These are phyloP conservation scores for Tadarida brasiliensis DNA, from an alignment of 2,797 vertebrate genomes.

Conservation along the genomic window DNA sequence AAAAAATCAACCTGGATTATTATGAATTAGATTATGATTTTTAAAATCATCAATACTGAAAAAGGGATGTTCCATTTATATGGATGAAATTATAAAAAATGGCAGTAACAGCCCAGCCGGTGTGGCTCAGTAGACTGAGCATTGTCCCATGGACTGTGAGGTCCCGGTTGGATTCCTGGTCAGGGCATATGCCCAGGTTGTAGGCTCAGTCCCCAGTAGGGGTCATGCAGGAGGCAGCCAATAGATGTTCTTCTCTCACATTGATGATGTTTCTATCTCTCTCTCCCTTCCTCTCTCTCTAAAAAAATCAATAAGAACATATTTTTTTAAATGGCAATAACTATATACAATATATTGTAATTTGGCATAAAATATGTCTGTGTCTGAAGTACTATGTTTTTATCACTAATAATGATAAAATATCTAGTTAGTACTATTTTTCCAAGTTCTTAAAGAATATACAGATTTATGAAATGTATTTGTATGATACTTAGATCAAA, in stretches of 20 bases:
- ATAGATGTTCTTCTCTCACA: too few relatives aligned
- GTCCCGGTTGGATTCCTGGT: too few relatives aligned
- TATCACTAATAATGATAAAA: background rate
- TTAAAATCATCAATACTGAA: conserved; percentile 33
- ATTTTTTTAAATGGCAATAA: background rate
- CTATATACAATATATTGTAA: background rate
- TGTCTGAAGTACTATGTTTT: background rate
- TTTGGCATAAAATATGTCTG: background rate
- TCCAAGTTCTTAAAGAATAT: background rate
- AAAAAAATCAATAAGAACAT: too few relatives aligned
- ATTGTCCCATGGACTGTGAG: too few relatives aligned
- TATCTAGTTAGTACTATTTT: background rate
- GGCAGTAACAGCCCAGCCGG: background rate
- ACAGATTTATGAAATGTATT: background rate
- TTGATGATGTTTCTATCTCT: too few relatives aligned
- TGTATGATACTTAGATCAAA: background rate
- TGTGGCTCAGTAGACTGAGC: too few relatives aligned
- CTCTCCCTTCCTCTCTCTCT: too few relatives aligned
- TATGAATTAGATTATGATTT: background rate
- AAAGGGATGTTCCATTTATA: background rate
- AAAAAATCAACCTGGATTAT: background rate
- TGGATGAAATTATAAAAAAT: background rate
- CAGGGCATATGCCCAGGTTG: too few relatives aligned
- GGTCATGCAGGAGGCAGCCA: too few relatives aligned
- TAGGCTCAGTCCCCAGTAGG: too few relatives aligned